Conservation (phyloP, 2,888 invertebrate species). For the Hemaris fuciformis region DNA sequence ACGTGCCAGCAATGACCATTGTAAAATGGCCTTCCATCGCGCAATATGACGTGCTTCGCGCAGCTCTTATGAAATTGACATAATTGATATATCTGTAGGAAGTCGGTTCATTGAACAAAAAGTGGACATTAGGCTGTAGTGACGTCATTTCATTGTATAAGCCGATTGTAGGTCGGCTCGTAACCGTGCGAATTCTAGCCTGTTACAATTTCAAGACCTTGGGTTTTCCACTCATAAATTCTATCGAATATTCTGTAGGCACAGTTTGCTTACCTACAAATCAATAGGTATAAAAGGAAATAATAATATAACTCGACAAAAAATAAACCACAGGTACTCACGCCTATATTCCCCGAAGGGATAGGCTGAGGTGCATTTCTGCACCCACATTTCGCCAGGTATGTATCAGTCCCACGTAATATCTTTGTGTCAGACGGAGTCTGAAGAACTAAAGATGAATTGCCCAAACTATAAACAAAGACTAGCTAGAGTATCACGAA, state of each 20-base stretch:
- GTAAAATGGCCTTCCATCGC: neutral
- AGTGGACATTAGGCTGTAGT: slow-evolving; percentile 21
- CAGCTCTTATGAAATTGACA: slow-evolving; percentile 1
- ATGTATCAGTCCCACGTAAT: too few species aligned
- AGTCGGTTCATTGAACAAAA: slow-evolving; percentile 27
- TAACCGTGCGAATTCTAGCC: slow-evolving; percentile 48
- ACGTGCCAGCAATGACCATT: neutral
- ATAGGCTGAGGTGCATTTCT: too few species aligned
- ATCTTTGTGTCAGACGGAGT: too few species aligned
- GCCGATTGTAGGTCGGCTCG: slow-evolving; percentile 26
- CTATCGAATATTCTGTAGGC: slow-evolving; percentile 2
- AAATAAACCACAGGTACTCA: neutral
- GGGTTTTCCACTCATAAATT: slow-evolving; percentile 59
- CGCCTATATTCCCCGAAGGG: too few species aligned
- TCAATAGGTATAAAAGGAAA: neutral
- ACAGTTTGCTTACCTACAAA: neutral
- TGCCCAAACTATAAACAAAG: too few species aligned
- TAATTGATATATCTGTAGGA: slow-evolving; percentile 22
- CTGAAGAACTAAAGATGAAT: too few species aligned
- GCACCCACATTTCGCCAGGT: too few species aligned
- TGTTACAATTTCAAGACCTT: slow-evolving; percentile 70
- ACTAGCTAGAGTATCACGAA: too few species aligned
- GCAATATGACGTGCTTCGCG: neutral
- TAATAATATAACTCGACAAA: neutral
- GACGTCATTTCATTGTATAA: slow-evolving; percentile 27